These are phyloP conservation scores for Herminia tarsipennalis DNA, from an alignment of 2,888 invertebrate species.

Conservation along the genomic window DNA sequence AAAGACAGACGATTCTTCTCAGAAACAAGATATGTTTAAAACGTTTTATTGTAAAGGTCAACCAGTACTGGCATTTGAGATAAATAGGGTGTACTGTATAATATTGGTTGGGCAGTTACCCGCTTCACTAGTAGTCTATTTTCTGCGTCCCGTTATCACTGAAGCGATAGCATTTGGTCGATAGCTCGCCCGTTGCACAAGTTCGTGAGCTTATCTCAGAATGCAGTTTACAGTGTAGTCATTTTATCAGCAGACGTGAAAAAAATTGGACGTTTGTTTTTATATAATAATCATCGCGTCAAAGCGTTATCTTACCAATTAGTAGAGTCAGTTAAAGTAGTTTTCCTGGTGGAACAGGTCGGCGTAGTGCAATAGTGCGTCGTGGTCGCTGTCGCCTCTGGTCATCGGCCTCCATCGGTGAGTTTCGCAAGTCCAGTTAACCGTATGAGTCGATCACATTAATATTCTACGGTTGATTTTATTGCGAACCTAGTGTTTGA, in stretches of 20 bases:
- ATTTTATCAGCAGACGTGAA: constrained; percentile 63
- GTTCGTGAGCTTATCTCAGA: constrained; percentile 67
- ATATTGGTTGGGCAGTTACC: constrained; percentile 63
- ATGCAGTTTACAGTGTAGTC: constrained; percentile 69
- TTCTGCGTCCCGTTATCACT: constrained; percentile 71
- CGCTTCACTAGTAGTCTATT: constrained; percentile 61
- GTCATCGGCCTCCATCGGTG: constrained; percentile 81
- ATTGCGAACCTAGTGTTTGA: constrained; percentile 71
- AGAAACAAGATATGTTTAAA: constrained; percentile 39
- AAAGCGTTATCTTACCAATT: constrained; percentile 39
- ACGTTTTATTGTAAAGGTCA: constrained; percentile 30
- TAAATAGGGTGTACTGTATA: constrained; percentile 60
- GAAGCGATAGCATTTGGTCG: constrained; percentile 66
- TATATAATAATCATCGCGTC: constrained; percentile 16
- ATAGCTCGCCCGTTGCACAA: constrained; percentile 69
- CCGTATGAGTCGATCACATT: constrained; percentile 78
- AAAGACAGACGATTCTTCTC: constrained; percentile 43
- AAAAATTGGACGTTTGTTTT: constrained; percentile 47
- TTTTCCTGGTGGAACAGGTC: constrained; percentile 54
- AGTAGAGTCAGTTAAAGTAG: constrained; percentile 49
- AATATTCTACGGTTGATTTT: constrained; percentile 78
- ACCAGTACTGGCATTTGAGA: constrained; percentile 43
- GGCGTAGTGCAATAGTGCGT: constrained; percentile 51
- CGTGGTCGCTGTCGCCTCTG: constrained; percentile 63
- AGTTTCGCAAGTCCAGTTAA: constrained; percentile 84